Conservation (phyloP, 2,797 vertebrate genomes). For the Leptoclinus maculatus region DNA sequence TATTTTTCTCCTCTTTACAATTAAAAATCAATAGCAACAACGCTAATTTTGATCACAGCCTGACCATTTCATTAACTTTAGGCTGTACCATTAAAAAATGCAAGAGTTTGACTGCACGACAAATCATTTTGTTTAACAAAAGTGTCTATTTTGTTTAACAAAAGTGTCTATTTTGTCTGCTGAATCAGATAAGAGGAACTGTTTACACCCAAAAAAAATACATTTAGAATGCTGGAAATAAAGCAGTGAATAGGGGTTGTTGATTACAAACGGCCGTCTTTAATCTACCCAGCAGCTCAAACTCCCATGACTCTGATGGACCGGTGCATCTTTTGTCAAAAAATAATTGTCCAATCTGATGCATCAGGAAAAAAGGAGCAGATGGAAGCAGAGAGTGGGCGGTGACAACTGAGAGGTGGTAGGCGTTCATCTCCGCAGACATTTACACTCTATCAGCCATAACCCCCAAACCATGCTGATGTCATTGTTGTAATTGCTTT, state of each 20-base stretch:
- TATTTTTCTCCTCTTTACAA: neutral
- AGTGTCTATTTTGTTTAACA: conserved; percentile 13
- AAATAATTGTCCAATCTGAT: conserved; percentile 31
- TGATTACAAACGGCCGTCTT: conserved; percentile 43
- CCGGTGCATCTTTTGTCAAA: conserved; percentile 44
- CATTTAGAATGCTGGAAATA: conserved; percentile 12
- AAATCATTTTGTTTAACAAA: conserved; percentile 17
- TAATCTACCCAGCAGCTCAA: conserved; percentile 42
- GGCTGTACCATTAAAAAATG: neutral
- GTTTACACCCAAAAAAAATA: conserved; percentile 2
- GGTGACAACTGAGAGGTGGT: conserved; percentile 56
- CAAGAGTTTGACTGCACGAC: conserved; percentile 18
- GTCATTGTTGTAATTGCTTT: conserved; percentile 77
- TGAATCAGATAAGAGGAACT: conserved; percentile 23
- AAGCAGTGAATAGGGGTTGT: conserved; percentile 21
- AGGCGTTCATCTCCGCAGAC: conserved; percentile 63
- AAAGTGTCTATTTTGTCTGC: conserved; percentile 20
- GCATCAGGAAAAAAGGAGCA: conserved; percentile 52
- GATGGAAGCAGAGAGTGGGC: conserved; percentile 64
- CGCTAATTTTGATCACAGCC: neutral
- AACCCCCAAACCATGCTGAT: conserved; percentile 68
- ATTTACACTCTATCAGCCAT: conserved; percentile 71
- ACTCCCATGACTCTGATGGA: conserved; percentile 42
- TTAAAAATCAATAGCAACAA: neutral
- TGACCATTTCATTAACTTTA: neutral